Percentiles rank a stretch among this genome's conserved stretches.
Evolutionary conservation across 2,113 vertebrate species (phyloP).

Genomic region (Zosterops hypoxanthus): DNA sequence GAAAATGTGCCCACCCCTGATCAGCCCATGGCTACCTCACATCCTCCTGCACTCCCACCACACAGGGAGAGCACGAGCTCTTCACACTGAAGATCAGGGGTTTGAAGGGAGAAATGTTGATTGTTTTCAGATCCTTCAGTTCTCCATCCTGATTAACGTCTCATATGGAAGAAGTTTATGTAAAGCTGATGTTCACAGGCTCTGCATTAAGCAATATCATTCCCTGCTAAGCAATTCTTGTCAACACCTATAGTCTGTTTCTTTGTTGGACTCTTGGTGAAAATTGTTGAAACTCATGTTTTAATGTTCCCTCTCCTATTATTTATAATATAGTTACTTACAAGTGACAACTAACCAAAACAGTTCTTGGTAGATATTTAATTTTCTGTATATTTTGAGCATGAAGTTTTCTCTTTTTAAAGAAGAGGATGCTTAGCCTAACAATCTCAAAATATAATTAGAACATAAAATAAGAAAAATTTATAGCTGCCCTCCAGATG

Average conservation of each 20-base stretch:
- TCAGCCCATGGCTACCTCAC: not conserved
- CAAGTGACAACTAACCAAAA: constrained; percentile 48
- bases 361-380: not conserved
- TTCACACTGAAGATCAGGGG: not conserved
- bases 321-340: constrained; percentile 42
- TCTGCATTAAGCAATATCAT: constrained; percentile 36
- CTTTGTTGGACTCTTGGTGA: constrained; percentile 40
- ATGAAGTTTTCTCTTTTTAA: constrained; percentile 29
- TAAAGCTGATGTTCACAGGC: constrained; percentile 52
- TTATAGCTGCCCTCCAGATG: constrained; percentile 72
- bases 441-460: constrained; percentile 47
- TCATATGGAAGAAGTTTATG: constrained; percentile 59
- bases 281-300: constrained; percentile 36
- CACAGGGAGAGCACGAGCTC: not conserved
- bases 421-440: constrained; percentile 28
- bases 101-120: not conserved
- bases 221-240: constrained; percentile 53
- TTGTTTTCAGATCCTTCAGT: constrained; percentile 45
- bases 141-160: constrained; percentile 17
- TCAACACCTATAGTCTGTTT: constrained; percentile 43
- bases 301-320: constrained; percentile 29
- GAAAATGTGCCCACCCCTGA: not conserved
- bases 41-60: not conserved
- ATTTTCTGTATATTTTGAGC: constrained; percentile 30
- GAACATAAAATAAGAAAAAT: constrained; percentile 39